A percentile compares a stretch with the other conserved stretches of the same genome.
Conservation (phyloP, 1,140 invertebrate genomes). For the Neodiprion pinetum region DNA sequence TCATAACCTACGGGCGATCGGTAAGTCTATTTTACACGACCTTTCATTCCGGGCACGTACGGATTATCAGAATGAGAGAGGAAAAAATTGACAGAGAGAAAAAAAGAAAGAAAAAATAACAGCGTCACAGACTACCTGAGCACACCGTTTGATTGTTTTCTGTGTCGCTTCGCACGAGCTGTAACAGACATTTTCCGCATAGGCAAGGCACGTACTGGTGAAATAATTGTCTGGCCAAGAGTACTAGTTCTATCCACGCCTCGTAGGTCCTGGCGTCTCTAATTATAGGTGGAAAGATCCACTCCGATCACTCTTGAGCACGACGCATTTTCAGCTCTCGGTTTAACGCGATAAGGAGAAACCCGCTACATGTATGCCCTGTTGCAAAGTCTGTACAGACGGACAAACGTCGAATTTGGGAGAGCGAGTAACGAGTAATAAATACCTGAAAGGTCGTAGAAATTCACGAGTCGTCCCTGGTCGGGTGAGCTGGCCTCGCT, state of each 20-base stretch:
- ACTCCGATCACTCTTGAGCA: background rate
- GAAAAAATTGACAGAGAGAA: background rate
- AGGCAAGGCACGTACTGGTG: background rate
- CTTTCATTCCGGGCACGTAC: background rate
- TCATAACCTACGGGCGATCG: background rate
- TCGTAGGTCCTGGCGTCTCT: conserved; percentile 4
- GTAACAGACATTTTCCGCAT: background rate
- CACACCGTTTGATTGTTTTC: background rate
- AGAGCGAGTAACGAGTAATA: too few relatives aligned
- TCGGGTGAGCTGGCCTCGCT: too few relatives aligned
- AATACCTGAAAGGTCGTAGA: too few relatives aligned
- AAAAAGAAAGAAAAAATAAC: background rate
- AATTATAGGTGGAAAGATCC: conserved; percentile 7
- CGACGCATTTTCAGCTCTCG: background rate
- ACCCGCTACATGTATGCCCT: background rate
- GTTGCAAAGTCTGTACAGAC: background rate
- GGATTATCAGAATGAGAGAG: background rate
- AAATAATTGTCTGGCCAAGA: background rate
- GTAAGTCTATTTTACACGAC: background rate
- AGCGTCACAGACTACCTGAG: background rate
- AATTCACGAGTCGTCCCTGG: too few relatives aligned
- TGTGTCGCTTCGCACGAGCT: background rate
- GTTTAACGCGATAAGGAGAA: background rate
- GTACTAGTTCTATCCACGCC: background rate
- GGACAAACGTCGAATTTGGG: too few relatives aligned